These are phyloP conservation scores for Dreissena polymorpha DNA, from an alignment of 1,140 invertebrate genomes.

Conservation along the genomic window DNA sequence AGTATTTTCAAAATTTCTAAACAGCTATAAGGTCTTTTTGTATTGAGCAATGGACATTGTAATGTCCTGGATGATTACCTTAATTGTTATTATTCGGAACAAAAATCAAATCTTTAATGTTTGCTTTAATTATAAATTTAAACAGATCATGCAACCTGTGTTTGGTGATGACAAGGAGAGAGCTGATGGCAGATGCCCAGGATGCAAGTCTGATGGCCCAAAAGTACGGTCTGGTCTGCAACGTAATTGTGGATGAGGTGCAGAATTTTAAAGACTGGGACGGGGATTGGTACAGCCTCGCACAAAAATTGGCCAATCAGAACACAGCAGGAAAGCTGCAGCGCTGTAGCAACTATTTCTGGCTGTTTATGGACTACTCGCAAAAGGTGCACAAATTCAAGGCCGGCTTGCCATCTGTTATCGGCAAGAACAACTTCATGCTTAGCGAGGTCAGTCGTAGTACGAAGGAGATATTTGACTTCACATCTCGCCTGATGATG, in stretches of 20 bases:
- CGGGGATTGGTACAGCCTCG: slow-evolving; percentile 71
- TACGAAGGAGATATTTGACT: slow-evolving; percentile 72
- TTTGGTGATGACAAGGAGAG: slow-evolving; percentile 59
- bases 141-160: slow-evolving; percentile 69
- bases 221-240: slow-evolving; percentile 59
- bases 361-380: slow-evolving; percentile 74
- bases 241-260: slow-evolving; percentile 71
- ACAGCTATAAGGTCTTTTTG: too few species aligned
- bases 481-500: slow-evolving; percentile 69
- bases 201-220: neutral
- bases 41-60: too few species aligned
- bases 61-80: too few species aligned
- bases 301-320: slow-evolving; percentile 56
- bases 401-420: slow-evolving; percentile 70
- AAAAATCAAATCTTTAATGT: too few species aligned
- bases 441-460: slow-evolving; percentile 71
- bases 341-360: slow-evolving; percentile 64
- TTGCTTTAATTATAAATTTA: too few species aligned
- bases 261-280: slow-evolving; percentile 75
- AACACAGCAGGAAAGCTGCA: slow-evolving; percentile 21
- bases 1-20: too few species aligned
- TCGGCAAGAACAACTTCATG: slow-evolving; percentile 75
- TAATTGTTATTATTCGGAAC: too few species aligned
- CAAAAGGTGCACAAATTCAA: slow-evolving; percentile 75
- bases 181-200: slow-evolving; percentile 58